Conservation (phyloP, 2,797 vertebrate genomes). For the Siniperca undulata region DNA sequence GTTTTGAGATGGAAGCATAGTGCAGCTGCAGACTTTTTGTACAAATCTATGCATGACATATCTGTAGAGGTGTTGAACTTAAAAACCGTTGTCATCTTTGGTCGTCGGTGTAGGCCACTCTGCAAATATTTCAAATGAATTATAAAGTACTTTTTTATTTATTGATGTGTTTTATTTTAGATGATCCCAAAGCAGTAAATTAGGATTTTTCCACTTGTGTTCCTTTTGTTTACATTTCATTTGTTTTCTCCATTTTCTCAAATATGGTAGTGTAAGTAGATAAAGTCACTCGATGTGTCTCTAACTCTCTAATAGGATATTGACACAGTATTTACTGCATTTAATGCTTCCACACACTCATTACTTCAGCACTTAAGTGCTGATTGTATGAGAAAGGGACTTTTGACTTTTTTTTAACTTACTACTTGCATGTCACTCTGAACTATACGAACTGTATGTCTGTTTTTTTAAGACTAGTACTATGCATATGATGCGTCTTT, state of each 20-base stretch:
- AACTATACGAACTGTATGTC: slow-evolving; percentile 59
- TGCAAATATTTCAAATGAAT: slow-evolving; percentile 45
- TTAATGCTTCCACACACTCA: slow-evolving; percentile 78
- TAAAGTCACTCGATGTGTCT: slow-evolving; percentile 57
- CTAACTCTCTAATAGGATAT: slow-evolving; percentile 38
- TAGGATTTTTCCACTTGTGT: slow-evolving; percentile 27
- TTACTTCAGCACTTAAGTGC: slow-evolving; percentile 72
- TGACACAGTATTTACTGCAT: slow-evolving; percentile 50
- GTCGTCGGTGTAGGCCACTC: slow-evolving; percentile 22
- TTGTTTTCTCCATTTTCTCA: slow-evolving; percentile 28
- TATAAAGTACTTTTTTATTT: slow-evolving; percentile 12
- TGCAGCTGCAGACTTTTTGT: slow-evolving; percentile 71
- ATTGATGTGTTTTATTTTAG: slow-evolving; percentile 34
- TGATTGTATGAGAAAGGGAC: slow-evolving; percentile 74
- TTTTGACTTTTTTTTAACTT: slow-evolving; percentile 42
- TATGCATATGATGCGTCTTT: slow-evolving; percentile 84
- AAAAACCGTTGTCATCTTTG: slow-evolving; percentile 49
- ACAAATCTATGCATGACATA: slow-evolving; percentile 85
- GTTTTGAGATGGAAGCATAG: slow-evolving; percentile 63
- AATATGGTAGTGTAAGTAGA: slow-evolving; percentile 43
- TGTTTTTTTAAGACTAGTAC: slow-evolving; percentile 78
- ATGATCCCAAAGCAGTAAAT: slow-evolving; percentile 56
- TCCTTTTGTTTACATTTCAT: slow-evolving; percentile 31
- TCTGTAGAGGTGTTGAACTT: slow-evolving; percentile 55
- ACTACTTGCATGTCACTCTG: slow-evolving; percentile 76